These are phyloP conservation scores for Rhinoraja longicauda DNA, from an alignment of 2,797 vertebrate species.

Conservation along the genomic window DNA sequence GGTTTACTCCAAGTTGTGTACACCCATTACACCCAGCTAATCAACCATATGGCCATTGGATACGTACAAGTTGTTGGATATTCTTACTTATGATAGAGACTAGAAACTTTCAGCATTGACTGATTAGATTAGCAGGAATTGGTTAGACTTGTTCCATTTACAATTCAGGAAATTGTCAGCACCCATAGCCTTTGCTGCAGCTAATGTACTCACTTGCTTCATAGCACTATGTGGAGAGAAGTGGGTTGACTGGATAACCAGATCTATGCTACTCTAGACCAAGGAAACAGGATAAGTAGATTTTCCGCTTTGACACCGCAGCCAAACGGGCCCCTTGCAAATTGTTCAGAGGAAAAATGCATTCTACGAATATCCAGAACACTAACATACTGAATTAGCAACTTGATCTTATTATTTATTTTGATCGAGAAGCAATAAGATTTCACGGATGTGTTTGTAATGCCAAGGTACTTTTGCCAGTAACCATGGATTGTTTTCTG, in stretches of 20 bases:
- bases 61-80: no score
- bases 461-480: neutral
- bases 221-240: neutral
- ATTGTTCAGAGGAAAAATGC: neutral
- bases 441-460: neutral
- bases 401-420: no score
- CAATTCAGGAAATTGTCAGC: neutral
- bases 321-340: neutral
- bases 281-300: neutral
- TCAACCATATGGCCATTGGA: no score
- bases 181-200: neutral
- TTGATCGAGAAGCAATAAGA: neutral
- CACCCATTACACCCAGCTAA: no score
- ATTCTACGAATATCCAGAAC: neutral
- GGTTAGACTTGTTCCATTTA: neutral
- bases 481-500: neutral
- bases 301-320: neutral
- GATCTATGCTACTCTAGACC: neutral
- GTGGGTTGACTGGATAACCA: neutral
- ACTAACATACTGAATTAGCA: no score
- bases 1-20: no score
- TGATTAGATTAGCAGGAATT: neutral
- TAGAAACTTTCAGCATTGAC: no score
- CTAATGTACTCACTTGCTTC: neutral
- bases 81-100: neutral